Conservation (phyloP, 23 tunicate genomes). For the Ascidia mentula region DNA sequence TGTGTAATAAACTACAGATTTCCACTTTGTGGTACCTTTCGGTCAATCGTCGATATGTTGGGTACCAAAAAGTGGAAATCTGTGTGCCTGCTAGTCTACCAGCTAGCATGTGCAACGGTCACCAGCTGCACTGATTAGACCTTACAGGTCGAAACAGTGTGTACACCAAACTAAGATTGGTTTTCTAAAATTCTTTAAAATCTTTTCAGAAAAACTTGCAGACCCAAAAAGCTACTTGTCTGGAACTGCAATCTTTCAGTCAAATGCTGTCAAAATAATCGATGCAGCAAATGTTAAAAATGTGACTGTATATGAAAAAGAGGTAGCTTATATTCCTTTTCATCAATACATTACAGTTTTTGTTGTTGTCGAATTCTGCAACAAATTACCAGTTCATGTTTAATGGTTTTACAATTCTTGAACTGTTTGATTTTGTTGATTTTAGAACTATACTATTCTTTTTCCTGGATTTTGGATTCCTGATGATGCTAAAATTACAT, state of each 20-base stretch:
- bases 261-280: neutral
- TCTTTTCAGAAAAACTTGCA: neutral
- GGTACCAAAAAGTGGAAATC: too few relatives aligned
- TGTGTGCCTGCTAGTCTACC: too few relatives aligned
- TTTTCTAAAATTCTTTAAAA: neutral
- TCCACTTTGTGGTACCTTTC: too few relatives aligned
- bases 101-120: too few relatives aligned
- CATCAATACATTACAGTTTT: neutral
- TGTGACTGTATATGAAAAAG: neutral
- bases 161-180: too few relatives aligned
- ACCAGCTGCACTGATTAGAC: too few relatives aligned
- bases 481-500: neutral
- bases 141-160: too few relatives aligned
- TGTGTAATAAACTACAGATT: too few relatives aligned
- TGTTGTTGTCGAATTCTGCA: neutral
- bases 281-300: neutral
- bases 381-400: neutral
- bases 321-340: neutral
- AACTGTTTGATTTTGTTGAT: neutral
- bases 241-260: slow-evolving; percentile 4
- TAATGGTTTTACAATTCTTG: neutral
- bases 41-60: too few relatives aligned
- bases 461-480: slow-evolving; percentile 18
- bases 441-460: neutral
- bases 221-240: neutral